These are phyloP conservation scores for Sebastiscus albofasciatus DNA, from an alignment of 2,797 vertebrate species.

Conservation along the genomic window DNA sequence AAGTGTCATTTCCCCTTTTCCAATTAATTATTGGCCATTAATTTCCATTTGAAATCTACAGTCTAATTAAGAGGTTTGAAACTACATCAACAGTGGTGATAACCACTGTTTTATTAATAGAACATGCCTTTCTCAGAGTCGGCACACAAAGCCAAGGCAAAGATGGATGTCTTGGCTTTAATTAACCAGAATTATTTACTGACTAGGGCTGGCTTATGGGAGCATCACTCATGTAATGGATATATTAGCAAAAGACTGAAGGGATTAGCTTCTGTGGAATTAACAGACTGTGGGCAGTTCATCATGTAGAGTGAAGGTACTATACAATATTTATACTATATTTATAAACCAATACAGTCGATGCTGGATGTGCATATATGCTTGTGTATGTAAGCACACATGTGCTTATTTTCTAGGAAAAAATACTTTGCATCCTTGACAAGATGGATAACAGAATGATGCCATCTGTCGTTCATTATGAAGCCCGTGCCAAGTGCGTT, in stretches of 20 bases:
- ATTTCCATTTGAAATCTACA: conserved; percentile 68
- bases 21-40: conserved; percentile 66
- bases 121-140: conserved; percentile 70
- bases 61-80: conserved; percentile 79
- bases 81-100: conserved; percentile 72
- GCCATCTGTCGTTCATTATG: conserved; percentile 69
- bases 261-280: conserved; percentile 77
- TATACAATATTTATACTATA: conserved; percentile 55
- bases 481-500: conserved; percentile 27
- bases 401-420: conserved; percentile 13
- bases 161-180: conserved; percentile 83
- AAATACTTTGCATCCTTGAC: conserved; percentile 38
- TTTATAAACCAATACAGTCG: conserved; percentile 34
- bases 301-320: conserved; percentile 58
- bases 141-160: conserved; percentile 71
- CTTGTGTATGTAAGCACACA: background rate
- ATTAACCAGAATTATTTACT: conserved; percentile 86
- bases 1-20: conserved; percentile 43
- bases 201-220: conserved; percentile 76
- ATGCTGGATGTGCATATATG: conserved; percentile 4
- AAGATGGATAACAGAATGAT: conserved; percentile 57
- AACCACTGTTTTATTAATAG: conserved; percentile 81
- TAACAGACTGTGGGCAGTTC: conserved; percentile 75
- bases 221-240: conserved; percentile 84
- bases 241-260: conserved; percentile 83